Evolutionary conservation across 1,140 invertebrate genomes (phyloP).

Genomic region (Trichoplusia ni): DNA sequence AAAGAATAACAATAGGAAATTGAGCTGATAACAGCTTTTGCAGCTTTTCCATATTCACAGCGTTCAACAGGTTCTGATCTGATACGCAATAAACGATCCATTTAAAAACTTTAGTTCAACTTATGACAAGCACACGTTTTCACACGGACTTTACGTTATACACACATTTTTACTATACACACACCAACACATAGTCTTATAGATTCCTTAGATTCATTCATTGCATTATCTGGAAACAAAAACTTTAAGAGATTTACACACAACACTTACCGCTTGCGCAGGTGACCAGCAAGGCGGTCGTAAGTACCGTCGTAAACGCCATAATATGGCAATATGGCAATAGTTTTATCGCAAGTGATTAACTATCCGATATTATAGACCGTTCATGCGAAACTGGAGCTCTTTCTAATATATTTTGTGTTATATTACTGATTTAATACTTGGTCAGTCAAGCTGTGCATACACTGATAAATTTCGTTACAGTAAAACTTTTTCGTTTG

Average conservation of each 20-base stretch:
- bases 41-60: too few relatives aligned
- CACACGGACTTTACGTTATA: too few relatives aligned
- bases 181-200: too few relatives aligned
- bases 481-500: conserved; percentile 37
- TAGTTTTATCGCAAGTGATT: conserved; percentile 12
- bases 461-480: conserved; percentile 59
- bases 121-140: too few relatives aligned
- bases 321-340: conserved; percentile 50
- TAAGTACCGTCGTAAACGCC: conserved; percentile 42
- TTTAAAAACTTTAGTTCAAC: too few relatives aligned
- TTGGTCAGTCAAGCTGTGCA: conserved; percentile 53
- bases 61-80: too few relatives aligned
- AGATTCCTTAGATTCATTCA: too few relatives aligned
- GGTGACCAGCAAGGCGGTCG: conserved; percentile 40
- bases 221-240: too few relatives aligned
- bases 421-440: conserved; percentile 59
- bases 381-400: conserved; percentile 49
- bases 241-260: not conserved
- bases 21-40: too few relatives aligned
- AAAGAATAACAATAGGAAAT: too few relatives aligned
- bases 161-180: too few relatives aligned
- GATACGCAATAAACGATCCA: too few relatives aligned
- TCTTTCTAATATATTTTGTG: conserved; percentile 42
- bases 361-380: conserved; percentile 30
- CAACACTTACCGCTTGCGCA: conserved; percentile 53